Evolutionary conservation across 2,797 vertebrate species (phyloP).

Genomic region (Melanogrammus aeglefinus): DNA sequence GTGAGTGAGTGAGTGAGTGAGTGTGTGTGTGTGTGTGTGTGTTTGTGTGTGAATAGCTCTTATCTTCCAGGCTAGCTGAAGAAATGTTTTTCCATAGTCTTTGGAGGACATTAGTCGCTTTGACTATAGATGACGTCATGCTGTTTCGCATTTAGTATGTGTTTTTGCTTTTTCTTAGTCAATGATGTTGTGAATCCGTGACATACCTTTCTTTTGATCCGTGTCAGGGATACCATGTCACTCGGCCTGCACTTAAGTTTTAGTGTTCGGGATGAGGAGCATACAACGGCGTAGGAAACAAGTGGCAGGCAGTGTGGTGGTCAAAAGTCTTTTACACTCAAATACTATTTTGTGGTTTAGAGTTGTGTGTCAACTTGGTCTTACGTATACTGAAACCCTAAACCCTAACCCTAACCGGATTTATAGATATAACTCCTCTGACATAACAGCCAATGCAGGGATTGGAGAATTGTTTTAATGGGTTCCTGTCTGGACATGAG

Average conservation of each 20-base stretch:
- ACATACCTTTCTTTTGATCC: conserved; percentile 57
- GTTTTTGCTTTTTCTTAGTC: background rate
- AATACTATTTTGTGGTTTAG: no score
- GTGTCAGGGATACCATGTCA: conserved; percentile 87
- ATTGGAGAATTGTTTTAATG: no score
- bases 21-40: background rate
- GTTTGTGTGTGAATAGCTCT: background rate
- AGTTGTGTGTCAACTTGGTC: no score
- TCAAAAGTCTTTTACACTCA: no score
- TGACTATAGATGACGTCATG: background rate
- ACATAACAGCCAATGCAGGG: no score
- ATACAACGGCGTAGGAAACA: conserved; percentile 87
- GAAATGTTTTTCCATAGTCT: conserved; percentile 31
- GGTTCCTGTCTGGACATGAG: no score
- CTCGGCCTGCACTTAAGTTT: conserved; percentile 89
- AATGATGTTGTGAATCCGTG: no score
- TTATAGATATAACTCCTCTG: no score
- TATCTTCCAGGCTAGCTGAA: background rate
- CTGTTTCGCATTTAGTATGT: background rate
- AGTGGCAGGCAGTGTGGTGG: conserved; percentile 77
- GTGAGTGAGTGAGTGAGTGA: no score
- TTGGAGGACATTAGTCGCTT: conserved; percentile 42
- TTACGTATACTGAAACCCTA: no score
- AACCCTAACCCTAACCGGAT: no score
- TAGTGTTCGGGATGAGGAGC: conserved; percentile 88